Evolutionary conservation across 1,140 invertebrate species (phyloP), one percentile per base, ranked within the genome.

Genomic region (Brachionus angularis): DNA sequence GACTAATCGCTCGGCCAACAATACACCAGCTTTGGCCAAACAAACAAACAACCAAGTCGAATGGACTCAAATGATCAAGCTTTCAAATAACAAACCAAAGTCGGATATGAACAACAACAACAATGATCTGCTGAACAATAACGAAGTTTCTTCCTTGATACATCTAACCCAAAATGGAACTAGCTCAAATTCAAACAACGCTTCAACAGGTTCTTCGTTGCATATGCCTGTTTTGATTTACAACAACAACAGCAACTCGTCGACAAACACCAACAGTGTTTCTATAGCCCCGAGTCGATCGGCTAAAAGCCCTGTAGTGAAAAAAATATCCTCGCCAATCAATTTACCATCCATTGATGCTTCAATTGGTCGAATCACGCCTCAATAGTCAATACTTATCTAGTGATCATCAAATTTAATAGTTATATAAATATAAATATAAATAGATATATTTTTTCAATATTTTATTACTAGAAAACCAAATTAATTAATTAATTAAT

Each of bases 321-420:
- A 50, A 31, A 67, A 67, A 25, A 14, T 67, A 29, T 31, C 62
- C 2, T 67, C 62, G 29, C 62, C 62, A 3, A 46, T 67, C 25
- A 67, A 67, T 46, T 67, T 67, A 46, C 62, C 62, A 47, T 67
- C 62, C 12, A 67, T 67, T 34, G 62, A 67, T 23, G 39, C 33
- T 39, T 58, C 53, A n/a, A 58, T 58, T 12, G 53, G 53, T 10
- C 36, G 53, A 58, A 58, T 18, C 18, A 58, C 53, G 10, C 53
- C 53, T n/a, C n/a, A n/a, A n/a, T n/a, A n/a, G n/a, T n/a, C n/a
- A n/a, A n/a, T n/a, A n/a, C n/a, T n/a, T n/a, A n/a, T n/a, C n/a
- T n/a, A n/a, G n/a, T n/a, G n/a, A n/a, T n/a, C n/a, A n/a, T n/a
- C n/a, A n/a, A n/a, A n/a, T n/a, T n/a, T n/a, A n/a, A n/a, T n/a